Evolutionary conservation across 2,888 invertebrate genomes (phyloP).

Genomic region (Stegana nigrithorax): DNA sequence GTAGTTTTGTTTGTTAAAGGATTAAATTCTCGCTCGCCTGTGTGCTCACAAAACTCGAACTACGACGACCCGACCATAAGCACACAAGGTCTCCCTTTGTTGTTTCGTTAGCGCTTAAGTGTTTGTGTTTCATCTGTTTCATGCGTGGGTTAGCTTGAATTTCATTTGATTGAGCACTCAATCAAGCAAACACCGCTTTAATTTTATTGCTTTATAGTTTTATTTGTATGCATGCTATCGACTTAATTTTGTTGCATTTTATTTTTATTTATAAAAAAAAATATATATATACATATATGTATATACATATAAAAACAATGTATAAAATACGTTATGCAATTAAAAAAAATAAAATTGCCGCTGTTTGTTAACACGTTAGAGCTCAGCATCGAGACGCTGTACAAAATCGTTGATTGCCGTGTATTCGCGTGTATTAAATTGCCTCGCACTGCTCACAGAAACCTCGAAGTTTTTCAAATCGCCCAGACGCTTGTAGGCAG

Average conservation of each 20-base stretch:
- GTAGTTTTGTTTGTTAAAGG: conserved; percentile 20
- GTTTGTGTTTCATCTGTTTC: conserved; percentile 39
- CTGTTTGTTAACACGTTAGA: no score
- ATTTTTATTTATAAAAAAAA: no score
- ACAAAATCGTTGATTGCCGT: no score
- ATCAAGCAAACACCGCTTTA: conserved; percentile 59
- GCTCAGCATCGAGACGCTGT: no score
- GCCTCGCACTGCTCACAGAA: background rate
- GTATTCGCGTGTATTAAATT: no score
- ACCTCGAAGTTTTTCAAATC: background rate
- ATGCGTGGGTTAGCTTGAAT: conserved; percentile 56
- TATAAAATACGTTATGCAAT: no score
- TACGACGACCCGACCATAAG: background rate
- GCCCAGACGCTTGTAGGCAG: background rate
- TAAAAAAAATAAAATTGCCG: no score
- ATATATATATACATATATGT: no score
- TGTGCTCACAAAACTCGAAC: background rate
- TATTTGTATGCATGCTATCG: no score
- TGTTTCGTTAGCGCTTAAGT: conserved; percentile 19
- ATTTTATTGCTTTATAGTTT: conserved; percentile 47
- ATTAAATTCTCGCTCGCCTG: conserved; percentile 12
- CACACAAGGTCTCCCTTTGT: no score
- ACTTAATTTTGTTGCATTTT: no score
- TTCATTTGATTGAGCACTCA: conserved; percentile 59
- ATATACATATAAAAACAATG: no score